These are phyloP conservation scores for Asobara japonica DNA, from an alignment of 1,140 invertebrate genomes.

Conservation along the genomic window DNA sequence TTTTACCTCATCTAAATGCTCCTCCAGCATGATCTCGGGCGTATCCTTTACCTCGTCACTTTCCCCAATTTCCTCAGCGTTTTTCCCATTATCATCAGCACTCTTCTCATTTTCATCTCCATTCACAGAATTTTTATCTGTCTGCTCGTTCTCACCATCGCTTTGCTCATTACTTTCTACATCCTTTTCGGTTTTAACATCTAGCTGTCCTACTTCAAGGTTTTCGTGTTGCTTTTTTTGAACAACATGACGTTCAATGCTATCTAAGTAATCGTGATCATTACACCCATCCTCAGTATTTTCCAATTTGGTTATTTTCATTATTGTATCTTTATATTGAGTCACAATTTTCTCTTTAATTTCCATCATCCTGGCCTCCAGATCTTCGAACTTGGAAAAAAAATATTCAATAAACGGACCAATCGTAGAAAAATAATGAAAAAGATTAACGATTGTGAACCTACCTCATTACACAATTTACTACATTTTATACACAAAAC, in stretches of 20 bases:
- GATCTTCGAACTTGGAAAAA: slow-evolving; percentile 68
- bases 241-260: slow-evolving; percentile 43
- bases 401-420: slow-evolving; percentile 15
- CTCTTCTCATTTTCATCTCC: too few relatives aligned
- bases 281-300: slow-evolving; percentile 56
- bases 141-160: too few relatives aligned
- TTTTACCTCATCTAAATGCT: slow-evolving; percentile 15
- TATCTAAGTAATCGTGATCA: slow-evolving; percentile 62
- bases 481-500: slow-evolving; percentile 75
- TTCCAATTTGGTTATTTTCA: slow-evolving; percentile 43
- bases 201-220: background rate
- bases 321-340: slow-evolving; percentile 63
- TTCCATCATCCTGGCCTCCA: slow-evolving; percentile 66
- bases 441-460: background rate
- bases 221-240: slow-evolving; percentile 25
- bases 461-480: slow-evolving; percentile 68
- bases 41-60: background rate
- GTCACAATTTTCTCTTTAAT: slow-evolving; percentile 63
- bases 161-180: too few relatives aligned
- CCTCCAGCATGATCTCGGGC: background rate
- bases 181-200: too few relatives aligned
- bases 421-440: slow-evolving; percentile 5
- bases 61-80: background rate
- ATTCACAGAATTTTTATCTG: too few relatives aligned
- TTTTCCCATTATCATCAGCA: background rate